Evolutionary conservation across 2,888 invertebrate genomes (phyloP).

Genomic region (Neuroscelio doddi): DNA sequence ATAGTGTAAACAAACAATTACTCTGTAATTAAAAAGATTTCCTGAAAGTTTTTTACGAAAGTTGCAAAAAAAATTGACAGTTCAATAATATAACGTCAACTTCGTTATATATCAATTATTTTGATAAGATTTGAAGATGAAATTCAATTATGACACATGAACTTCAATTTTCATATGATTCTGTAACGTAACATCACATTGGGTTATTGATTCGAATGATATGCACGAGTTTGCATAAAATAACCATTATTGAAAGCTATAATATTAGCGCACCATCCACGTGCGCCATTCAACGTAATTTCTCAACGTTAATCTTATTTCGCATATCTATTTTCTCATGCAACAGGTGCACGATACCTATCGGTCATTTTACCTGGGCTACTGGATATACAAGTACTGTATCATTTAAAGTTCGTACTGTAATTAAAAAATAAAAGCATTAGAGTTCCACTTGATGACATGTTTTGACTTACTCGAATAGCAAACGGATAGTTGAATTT

Average conservation of each 20-base stretch:
- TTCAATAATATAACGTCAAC: too few species aligned
- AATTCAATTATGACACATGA: too few species aligned
- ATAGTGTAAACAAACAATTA: too few species aligned
- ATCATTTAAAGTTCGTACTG: slow-evolving; percentile 42
- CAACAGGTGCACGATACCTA: slow-evolving; percentile 58
- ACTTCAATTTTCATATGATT: slow-evolving; percentile 2
- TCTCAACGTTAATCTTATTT: slow-evolving; percentile 45
- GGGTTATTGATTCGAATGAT: background rate
- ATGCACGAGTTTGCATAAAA: slow-evolving; percentile 27
- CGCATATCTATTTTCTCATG: slow-evolving; percentile 49
- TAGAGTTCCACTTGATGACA: too few species aligned
- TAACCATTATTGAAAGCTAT: slow-evolving; percentile 31
- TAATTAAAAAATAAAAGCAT: too few species aligned
- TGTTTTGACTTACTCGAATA: slow-evolving; percentile 8
- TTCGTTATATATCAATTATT: too few species aligned
- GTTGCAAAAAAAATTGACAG: too few species aligned
- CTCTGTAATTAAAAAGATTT: too few species aligned
- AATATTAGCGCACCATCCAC: slow-evolving; percentile 37
- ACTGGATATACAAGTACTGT: slow-evolving; percentile 41
- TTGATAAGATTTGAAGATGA: too few species aligned
- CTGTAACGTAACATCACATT: background rate
- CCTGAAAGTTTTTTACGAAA: too few species aligned
- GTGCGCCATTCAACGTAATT: slow-evolving; percentile 38
- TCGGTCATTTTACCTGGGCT: slow-evolving; percentile 48
- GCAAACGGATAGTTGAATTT: slow-evolving; percentile 19